Conservation (phyloP, 35 echinoderm and acorn worm species). For the Diadema setosum region DNA sequence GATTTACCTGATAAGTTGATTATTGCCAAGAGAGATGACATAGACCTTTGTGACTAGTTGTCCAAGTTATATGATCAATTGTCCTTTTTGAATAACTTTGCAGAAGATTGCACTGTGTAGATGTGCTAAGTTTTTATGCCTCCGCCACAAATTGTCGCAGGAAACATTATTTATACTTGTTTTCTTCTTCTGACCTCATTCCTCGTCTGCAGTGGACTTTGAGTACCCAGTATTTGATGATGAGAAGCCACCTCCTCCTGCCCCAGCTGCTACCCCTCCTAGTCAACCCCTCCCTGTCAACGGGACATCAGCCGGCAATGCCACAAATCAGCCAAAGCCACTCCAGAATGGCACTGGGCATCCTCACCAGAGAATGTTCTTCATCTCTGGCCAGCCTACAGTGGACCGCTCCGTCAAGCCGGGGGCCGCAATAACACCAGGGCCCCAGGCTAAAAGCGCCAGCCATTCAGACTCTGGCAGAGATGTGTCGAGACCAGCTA, state of each 20-base stretch:
- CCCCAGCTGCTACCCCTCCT: background rate
- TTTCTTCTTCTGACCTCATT: background rate
- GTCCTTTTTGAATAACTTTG: no score
- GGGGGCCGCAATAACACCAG: background rate
- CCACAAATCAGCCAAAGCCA: background rate
- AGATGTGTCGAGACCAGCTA: background rate
- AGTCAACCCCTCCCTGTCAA: no score
- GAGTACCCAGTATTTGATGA: slow-evolving; percentile 54
- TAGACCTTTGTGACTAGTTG: no score
- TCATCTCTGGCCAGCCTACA: background rate
- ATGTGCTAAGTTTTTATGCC: no score
- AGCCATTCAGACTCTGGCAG: background rate
- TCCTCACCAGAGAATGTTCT: background rate
- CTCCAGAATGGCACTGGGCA: slow-evolving; percentile 8
- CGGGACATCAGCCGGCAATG: background rate
- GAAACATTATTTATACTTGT: no score
- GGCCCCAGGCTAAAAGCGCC: background rate
- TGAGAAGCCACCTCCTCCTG: background rate
- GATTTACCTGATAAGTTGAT: no score
- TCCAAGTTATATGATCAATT: no score
- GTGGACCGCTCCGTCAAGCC: background rate
- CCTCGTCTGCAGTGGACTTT: slow-evolving; percentile 68
- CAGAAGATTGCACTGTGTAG: no score
- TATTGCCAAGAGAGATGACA: no score
- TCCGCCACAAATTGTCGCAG: no score